Evolutionary conservation across 2,888 invertebrate species (phyloP), one percentile per base, ranked within the genome.

Genomic region (Cordilura impudica): DNA sequence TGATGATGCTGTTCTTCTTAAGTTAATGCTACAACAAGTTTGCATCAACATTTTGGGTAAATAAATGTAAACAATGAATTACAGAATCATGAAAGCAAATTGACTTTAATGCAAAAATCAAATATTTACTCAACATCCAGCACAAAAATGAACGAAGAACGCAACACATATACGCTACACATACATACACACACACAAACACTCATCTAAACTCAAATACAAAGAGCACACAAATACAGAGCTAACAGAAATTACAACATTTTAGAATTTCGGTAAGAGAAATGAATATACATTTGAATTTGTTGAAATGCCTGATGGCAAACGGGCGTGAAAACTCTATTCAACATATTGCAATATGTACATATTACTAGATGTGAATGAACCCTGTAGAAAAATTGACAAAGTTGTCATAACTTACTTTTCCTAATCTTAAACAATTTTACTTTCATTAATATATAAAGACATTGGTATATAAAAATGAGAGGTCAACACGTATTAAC

Each of bases 21-120:
- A 53, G 56, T 67, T 71, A 63, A 67, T 56, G 75, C 75, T 79
- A 63, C 56, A n/a, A n/a, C n/a, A 71, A 71, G 75, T 67, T 71
- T 61, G 65, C 63, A 69, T 72, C 67, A 79, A 79, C 67, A 75
- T 79, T 79, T 79, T 63, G 61, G 75, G 67, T 77, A 81, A 81
- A 73, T 70, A 73, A 73, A 78, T 76, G 84, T 85, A 89, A 89
- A 89, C 89, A 88, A 88, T 88, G 88, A 89, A 88, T 88, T 88
- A 88, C 88, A 86, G 89, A 89, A 89, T 88, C 88, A 88, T 89
- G 88, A 89, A 89, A 89, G 87, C 89, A 88, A 88, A 88, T 88
- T 89, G 88, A 88, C 89, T 88, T 89, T 89, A 88, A 88, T 88
- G 88, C 87, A 88, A 86, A 89, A 89, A 89, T 88, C 89, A 88